Base-by-base conservation (phyloP, 30 jellyfish, hydroid and myxozoan genomes). In the Hydra vulgaris region DNA sequence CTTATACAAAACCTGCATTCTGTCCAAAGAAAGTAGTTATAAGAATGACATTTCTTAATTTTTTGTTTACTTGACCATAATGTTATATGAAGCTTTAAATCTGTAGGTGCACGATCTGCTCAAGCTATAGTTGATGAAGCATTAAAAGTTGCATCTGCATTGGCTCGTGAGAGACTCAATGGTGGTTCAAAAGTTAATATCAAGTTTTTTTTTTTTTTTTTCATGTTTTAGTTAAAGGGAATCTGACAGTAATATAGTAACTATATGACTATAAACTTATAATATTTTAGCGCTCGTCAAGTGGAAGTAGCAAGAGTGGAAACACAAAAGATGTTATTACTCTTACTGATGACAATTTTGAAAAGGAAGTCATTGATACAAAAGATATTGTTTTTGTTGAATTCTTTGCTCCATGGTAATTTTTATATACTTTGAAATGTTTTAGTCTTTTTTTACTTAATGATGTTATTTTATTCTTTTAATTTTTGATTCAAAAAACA, bases 361-460 rank as follows among this genome's bases (percentile, higher is more conserved):
- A 86, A 53, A 87, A 80, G 69, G 95, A 86, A 75, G 98, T 91
- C 18, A 75, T 86, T 77, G 72, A 84, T 72, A 83, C 90, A 80
- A 87, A 91, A 79, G 96, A 91, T 61, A 73, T 79, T 23, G 88
- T 90, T 88, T 83, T 92, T 66, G 98, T 92, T 76, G 98, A 92
- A 68, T 92, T 92, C 89, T 92, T 66, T 84, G 98, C 98, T 19
- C 96, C 96, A 20, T 92, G 98, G 98, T 89, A 85, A 71, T 86
- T 12, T 23, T 1, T 21, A 18, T 74, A 8, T 20, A 3, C 66
- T 73, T 18, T 16, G 72, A n/a, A n/a, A n/a, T n/a, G n/a, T 56
- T 56, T 56, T 17, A 16, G 17, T 56, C 18, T 56, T 56, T n/a
- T 16, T 56, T 56, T 56, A 40, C 25, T 0, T 15, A 12, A 5